A percentile compares a stretch with the other conserved stretches of the same genome.
Conservation (phyloP, 1,140 invertebrate species). For the Drosophila rhopaloa region DNA sequence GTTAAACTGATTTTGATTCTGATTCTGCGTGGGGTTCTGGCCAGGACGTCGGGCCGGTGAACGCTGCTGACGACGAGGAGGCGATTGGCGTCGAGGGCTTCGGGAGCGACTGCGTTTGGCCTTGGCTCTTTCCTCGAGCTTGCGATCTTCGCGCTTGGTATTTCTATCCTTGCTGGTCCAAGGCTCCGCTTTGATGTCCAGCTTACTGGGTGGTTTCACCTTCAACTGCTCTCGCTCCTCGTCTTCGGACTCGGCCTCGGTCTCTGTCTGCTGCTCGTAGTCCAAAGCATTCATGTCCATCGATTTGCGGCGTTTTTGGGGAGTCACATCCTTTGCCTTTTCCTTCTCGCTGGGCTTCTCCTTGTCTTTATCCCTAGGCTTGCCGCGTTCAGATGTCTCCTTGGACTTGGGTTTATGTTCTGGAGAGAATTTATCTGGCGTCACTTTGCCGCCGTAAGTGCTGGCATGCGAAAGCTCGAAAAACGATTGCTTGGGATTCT, state of each 20-base stretch:
- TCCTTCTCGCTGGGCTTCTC: constrained; percentile 54
- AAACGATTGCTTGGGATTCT: constrained; percentile 79
- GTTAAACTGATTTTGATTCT: constrained; percentile 42
- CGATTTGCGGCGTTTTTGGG: constrained; percentile 62
- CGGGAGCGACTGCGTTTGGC: constrained; percentile 49
- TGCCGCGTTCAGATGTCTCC: constrained; percentile 42
- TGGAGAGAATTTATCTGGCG: constrained; percentile 52
- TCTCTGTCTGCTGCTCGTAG: constrained; percentile 80
- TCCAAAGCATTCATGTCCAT: constrained; percentile 82
- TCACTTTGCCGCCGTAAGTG: constrained; percentile 67
- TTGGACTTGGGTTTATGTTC: constrained; percentile 34
- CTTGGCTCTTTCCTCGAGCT: constrained; percentile 37
- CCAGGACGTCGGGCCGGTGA: constrained; percentile 43
- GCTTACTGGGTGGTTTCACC: constrained; percentile 37
- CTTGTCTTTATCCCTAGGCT: constrained; percentile 36
- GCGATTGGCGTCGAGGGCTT: constrained; percentile 57
- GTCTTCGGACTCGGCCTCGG: constrained; percentile 59
- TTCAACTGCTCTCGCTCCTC: constrained; percentile 14
- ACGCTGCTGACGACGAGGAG: constrained; percentile 55
- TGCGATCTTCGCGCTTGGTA: constrained; percentile 32
- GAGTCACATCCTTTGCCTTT: constrained; percentile 45
- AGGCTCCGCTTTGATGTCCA: constrained; percentile 23
- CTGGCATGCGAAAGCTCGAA: constrained; percentile 83
- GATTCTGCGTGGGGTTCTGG: constrained; percentile 18
- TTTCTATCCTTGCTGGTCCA: constrained; percentile 21